phyloP scores from a whole-genome alignment of 1,140 invertebrate genomes.

The Dolichoris vasculosae region DNA sequence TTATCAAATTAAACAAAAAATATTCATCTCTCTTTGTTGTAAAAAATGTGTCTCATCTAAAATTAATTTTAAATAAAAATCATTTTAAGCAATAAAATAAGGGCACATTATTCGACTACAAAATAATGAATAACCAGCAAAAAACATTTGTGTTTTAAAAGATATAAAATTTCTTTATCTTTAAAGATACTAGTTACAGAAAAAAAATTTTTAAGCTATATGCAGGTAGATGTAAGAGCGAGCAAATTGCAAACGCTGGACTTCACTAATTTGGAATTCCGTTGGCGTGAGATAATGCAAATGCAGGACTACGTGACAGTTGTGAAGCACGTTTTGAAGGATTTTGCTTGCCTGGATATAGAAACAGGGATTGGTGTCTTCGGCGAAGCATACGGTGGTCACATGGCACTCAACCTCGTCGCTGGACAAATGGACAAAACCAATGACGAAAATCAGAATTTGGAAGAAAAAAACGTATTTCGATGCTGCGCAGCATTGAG shows the following conservation, averaged over 20 bases:
- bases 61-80: no score
- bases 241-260: constrained; percentile 39
- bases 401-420: constrained; percentile 38
- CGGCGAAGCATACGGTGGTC: constrained; percentile 48
- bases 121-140: no score
- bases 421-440: not conserved
- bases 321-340: not conserved
- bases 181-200: no score
- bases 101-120: no score
- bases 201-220: not conserved
- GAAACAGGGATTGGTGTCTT: constrained; percentile 8
- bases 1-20: no score
- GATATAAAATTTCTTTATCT: no score
- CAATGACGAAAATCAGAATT: not conserved
- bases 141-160: no score
- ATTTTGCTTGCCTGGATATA: constrained; percentile 28
- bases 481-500: constrained; percentile 35
- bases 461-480: not conserved
- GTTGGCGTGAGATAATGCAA: constrained; percentile 11
- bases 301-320: constrained; percentile 32
- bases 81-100: no score
- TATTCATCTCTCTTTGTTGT: no score
- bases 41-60: no score
- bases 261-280: not conserved
- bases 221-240: constrained; percentile 44